These are phyloP conservation scores for Epinephelus lanceolatus DNA, from an alignment of 2,113 vertebrate genomes.

Conservation along the genomic window DNA sequence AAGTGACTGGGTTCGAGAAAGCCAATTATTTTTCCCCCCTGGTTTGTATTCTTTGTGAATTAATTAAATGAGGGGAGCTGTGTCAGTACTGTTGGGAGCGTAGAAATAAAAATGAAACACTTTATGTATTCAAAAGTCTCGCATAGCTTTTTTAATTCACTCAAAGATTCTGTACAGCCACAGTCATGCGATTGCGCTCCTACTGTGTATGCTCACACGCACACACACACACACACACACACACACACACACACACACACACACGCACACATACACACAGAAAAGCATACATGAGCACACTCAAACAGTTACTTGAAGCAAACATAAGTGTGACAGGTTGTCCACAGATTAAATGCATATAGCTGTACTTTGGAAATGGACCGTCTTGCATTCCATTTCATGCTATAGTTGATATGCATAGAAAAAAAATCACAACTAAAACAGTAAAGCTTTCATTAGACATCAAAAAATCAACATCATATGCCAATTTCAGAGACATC, in stretches of 20 bases:
- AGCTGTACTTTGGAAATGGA: constrained; percentile 73
- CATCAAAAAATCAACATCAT: constrained; percentile 76
- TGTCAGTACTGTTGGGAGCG: constrained; percentile 69
- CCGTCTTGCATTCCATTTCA: constrained; percentile 68
- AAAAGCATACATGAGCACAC: constrained; percentile 62
- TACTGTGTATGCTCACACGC: background rate
- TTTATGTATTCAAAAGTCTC: constrained; percentile 58
- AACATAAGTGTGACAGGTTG: constrained; percentile 55
- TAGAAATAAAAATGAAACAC: constrained; percentile 51
- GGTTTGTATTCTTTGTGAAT: constrained; percentile 36
- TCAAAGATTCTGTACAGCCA: constrained; percentile 71
- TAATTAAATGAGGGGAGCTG: constrained; percentile 37
- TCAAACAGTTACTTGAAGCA: constrained; percentile 61
- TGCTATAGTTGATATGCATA: constrained; percentile 83
- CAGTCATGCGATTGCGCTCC: constrained; percentile 36
- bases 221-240: constrained; percentile 17
- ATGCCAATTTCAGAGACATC: constrained; percentile 73
- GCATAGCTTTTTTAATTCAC: constrained; percentile 69
- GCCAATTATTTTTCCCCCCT: background rate
- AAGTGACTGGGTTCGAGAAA: background rate
- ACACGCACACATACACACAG: constrained; percentile 20
- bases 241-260: background rate
- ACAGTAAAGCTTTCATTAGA: constrained; percentile 78
- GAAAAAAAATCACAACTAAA: constrained; percentile 76
- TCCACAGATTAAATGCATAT: constrained; percentile 76